Conservation (phyloP, 2,797 vertebrate species). For the Triplophysa bombifrons region DNA sequence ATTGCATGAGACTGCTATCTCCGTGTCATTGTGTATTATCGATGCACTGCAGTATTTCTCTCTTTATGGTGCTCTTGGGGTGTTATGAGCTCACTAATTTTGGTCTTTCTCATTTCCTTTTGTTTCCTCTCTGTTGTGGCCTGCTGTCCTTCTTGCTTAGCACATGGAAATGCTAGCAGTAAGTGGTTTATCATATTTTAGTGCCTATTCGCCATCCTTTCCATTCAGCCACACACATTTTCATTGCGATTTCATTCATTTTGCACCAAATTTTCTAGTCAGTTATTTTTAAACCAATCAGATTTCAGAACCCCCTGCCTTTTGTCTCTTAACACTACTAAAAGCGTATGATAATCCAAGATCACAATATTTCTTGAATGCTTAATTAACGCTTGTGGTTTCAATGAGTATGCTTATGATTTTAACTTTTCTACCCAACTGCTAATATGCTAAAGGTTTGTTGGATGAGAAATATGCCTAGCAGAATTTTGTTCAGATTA, state of each 20-base stretch:
- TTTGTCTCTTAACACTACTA: constrained; percentile 34
- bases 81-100: constrained; percentile 89
- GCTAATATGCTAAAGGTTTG: constrained; percentile 27
- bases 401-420: constrained; percentile 1
- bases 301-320: constrained; percentile 52
- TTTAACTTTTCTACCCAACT: constrained; percentile 2
- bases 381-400: constrained; percentile 39
- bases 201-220: constrained; percentile 76
- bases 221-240: constrained; percentile 72
- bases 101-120: constrained; percentile 86
- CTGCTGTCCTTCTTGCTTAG: constrained; percentile 99
- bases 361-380: constrained; percentile 16
- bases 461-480: neutral
- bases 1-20: constrained; percentile 30
- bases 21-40: constrained; percentile 27
- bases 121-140: constrained; percentile 83
- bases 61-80: constrained; percentile 52
- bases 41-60: constrained; percentile 33
- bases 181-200: constrained; percentile 95
- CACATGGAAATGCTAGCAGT: constrained; percentile 99
- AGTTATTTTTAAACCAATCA: constrained; percentile 59
- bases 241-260: constrained; percentile 72
- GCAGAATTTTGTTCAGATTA: constrained; percentile 15
- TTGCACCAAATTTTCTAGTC: constrained; percentile 61
- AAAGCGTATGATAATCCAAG: neutral